Percentiles rank a stretch among this genome's conserved stretches.
Conservation (phyloP, 2,888 invertebrate species). For the Belgica antarctica region DNA sequence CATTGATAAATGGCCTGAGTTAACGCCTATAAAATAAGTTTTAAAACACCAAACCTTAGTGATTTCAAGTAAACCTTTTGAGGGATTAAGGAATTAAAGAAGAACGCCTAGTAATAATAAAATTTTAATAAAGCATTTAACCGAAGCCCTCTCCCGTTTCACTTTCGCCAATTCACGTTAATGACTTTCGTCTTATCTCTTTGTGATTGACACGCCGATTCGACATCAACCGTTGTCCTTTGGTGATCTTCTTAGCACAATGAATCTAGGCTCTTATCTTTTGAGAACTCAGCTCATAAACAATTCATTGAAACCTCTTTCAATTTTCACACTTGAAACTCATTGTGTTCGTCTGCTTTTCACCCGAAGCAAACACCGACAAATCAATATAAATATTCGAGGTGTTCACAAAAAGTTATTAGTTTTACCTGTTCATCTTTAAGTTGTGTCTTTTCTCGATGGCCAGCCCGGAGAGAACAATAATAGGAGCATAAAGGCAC, state of each 20-base stretch:
- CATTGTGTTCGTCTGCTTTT: not conserved
- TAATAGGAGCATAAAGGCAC: slow-evolving; percentile 39
- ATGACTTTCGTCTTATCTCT: no score
- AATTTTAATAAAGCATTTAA: no score
- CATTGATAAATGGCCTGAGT: no score
- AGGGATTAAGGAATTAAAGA: no score
- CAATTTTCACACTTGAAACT: slow-evolving; percentile 39
- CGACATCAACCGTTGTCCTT: not conserved
- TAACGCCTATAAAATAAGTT: no score
- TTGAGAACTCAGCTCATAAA: slow-evolving; percentile 31
- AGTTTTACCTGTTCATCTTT: slow-evolving; percentile 39
- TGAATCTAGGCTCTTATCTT: not conserved
- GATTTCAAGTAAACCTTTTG: no score
- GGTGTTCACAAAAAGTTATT: slow-evolving; percentile 7
- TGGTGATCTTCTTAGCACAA: not conserved
- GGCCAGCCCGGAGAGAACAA: not conserved
- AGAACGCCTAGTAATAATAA: no score
- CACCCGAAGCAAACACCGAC: slow-evolving; percentile 10
- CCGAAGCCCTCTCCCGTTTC: no score
- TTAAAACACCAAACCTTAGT: no score
- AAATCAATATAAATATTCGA: slow-evolving; percentile 39
- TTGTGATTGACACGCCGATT: not conserved
- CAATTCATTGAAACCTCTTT: slow-evolving; percentile 41
- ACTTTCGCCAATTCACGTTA: no score
- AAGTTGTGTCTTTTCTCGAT: no score